Evolutionary conservation across 2,113 vertebrate species (phyloP).

Genomic region (Tonatia bakeri): DNA sequence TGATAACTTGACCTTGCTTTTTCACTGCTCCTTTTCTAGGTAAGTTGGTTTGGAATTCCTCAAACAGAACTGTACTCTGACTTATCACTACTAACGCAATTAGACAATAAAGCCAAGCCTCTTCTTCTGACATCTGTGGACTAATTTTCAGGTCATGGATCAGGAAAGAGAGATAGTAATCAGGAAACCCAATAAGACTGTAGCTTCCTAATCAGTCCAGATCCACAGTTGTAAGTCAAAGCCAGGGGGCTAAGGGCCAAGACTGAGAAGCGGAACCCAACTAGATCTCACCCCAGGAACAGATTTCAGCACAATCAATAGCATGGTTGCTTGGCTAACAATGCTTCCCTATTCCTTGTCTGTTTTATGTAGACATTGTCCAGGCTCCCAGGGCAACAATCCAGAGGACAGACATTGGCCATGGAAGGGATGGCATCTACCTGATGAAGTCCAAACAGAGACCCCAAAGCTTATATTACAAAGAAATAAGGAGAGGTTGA

Average conservation of each 20-base stretch:
- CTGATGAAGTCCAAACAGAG: not conserved
- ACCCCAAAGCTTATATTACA: not conserved
- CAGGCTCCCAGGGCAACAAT: not conserved
- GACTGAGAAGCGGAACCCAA: conserved; percentile 17
- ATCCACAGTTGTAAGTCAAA: conserved; percentile 3
- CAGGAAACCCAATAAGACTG: conserved; percentile 15
- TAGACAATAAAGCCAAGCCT: conserved; percentile 34
- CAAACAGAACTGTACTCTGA: conserved; percentile 15
- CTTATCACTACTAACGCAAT: conserved; percentile 18
- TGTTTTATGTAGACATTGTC: conserved; percentile 17
- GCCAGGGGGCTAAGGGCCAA: not conserved
- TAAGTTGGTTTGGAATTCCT: conserved; percentile 34
- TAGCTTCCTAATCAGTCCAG: conserved; percentile 11
- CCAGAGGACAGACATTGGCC: not conserved
- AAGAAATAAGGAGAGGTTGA: not conserved
- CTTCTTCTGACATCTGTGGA: conserved; percentile 31
- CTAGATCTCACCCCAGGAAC: not conserved
- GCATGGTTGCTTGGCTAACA: not conserved
- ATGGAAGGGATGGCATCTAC: not conserved
- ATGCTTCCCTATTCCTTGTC: not conserved
- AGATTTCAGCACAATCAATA: conserved; percentile 2
- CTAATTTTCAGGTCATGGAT: conserved; percentile 22
- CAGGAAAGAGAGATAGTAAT: conserved; percentile 24
- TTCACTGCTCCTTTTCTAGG: conserved; percentile 26
- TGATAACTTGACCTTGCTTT: conserved; percentile 30